Conservation (phyloP, 1,140 invertebrate genomes). For the Hyposmocoma kahamanoa region DNA sequence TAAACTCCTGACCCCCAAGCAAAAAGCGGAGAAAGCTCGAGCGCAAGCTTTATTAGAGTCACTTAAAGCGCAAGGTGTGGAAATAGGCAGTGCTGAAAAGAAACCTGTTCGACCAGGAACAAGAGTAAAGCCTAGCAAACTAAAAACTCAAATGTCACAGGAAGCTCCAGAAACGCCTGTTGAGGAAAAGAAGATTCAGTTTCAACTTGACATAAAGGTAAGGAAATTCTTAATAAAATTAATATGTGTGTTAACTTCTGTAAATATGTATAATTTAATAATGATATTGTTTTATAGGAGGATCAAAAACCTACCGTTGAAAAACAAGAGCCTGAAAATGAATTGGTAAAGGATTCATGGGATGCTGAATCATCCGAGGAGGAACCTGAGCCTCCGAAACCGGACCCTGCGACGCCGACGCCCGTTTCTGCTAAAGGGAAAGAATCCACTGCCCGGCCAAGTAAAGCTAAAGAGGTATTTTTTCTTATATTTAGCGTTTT, state of each 20-base stretch:
- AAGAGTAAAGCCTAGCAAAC: conserved; percentile 82
- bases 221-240: conserved; percentile 7
- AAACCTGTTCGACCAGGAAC: conserved; percentile 81
- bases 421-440: conserved; percentile 35
- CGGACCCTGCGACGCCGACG: conserved; percentile 73
- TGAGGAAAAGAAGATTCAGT: conserved; percentile 73
- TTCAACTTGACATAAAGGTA: conserved; percentile 75
- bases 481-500: too few relatives aligned
- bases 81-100: conserved; percentile 76
- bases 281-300: conserved; percentile 25
- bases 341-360: conserved; percentile 86
- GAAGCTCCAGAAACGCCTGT: conserved; percentile 63
- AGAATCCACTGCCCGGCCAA: conserved; percentile 26
- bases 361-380: conserved; percentile 84
- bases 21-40: conserved; percentile 90
- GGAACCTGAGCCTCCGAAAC: conserved; percentile 66
- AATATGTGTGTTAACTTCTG: background rate
- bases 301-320: conserved; percentile 53
- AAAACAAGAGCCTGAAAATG: conserved; percentile 71
- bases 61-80: conserved; percentile 88
- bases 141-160: conserved; percentile 75
- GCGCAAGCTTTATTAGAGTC: conserved; percentile 91
- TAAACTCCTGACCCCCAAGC: conserved; percentile 93
- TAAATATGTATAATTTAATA: conserved; percentile 2
- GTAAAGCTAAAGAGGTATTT: conserved; percentile 54